Conservation (phyloP, 2,888 invertebrate species). For the Parapristionchus giblindavisi region DNA sequence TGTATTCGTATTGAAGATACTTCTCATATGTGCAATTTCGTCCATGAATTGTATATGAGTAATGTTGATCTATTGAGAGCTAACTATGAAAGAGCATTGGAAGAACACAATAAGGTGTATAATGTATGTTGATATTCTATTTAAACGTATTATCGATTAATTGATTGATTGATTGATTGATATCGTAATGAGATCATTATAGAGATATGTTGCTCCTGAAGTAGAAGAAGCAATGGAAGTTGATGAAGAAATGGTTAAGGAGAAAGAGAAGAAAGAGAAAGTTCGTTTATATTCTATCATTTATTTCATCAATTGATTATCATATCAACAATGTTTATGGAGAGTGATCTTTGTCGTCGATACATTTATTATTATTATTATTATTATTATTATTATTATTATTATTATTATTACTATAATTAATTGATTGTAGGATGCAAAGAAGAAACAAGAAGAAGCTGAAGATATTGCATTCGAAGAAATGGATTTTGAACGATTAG, state of each 20-base stretch:
- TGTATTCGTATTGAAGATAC: slow-evolving; percentile 82
- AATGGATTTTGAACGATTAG: slow-evolving; percentile 65
- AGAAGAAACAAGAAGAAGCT: slow-evolving; percentile 38
- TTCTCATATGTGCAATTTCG: slow-evolving; percentile 93
- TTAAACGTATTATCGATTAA: neutral
- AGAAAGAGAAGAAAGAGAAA: slow-evolving; percentile 41
- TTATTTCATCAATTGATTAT: too few relatives aligned
- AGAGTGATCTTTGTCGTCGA: too few relatives aligned
- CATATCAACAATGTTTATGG: too few relatives aligned
- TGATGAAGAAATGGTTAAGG: slow-evolving; percentile 43
- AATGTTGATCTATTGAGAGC: slow-evolving; percentile 67
- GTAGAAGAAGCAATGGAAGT: slow-evolving; percentile 33
- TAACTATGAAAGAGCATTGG: slow-evolving; percentile 52
- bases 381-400: neutral
- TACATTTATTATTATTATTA: neutral
- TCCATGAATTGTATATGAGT: slow-evolving; percentile 88
- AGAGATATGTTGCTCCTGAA: slow-evolving; percentile 14
- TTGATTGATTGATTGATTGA: neutral
- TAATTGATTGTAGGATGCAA: slow-evolving; percentile 39
- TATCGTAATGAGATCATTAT: neutral
- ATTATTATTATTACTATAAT: neutral
- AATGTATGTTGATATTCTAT: slow-evolving; percentile 3
- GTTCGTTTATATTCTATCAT: neutral
- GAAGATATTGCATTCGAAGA: slow-evolving; percentile 64
- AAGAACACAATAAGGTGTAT: neutral